Percentiles rank a stretch among this genome's conserved stretches.
These are phyloP conservation scores for Aleiodes sp. DNA, from an alignment of 1,140 invertebrate species.

Conservation along the genomic window DNA sequence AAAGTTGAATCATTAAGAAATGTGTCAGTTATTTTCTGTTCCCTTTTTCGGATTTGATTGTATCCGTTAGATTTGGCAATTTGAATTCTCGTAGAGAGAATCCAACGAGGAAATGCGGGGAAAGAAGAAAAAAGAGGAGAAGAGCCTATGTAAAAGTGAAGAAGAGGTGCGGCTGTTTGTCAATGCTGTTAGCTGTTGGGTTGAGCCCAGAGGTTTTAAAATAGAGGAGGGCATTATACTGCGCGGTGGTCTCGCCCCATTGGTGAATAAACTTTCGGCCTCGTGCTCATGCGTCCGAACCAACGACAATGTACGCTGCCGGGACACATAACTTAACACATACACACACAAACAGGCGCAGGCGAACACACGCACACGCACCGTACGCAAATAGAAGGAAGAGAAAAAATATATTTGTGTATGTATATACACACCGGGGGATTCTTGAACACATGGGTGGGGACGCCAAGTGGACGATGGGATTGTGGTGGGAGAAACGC, in stretches of 20 bases:
- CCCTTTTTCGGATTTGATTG: no score
- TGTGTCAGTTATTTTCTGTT: no score
- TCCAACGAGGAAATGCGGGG: not conserved
- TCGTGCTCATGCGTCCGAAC: constrained; percentile 5
- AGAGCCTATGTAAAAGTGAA: not conserved
- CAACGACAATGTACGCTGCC: constrained; percentile 1
- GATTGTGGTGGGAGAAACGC: constrained; percentile 45
- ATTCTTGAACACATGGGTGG: not conserved
- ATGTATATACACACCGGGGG: not conserved
- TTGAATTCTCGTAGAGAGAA: not conserved
- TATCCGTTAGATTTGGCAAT: not conserved
- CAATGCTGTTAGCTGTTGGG: constrained; percentile 8
- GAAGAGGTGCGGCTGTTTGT: constrained; percentile 30
- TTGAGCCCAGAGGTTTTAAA: not conserved
- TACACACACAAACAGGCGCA: constrained; percentile 38
- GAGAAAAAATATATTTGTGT: constrained; percentile 41
- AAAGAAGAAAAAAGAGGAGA: not conserved
- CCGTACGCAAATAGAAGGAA: constrained; percentile 48
- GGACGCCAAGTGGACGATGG: constrained; percentile 1
- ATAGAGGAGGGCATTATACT: not conserved
- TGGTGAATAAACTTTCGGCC: constrained; percentile 34
- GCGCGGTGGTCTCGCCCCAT: constrained; percentile 7
- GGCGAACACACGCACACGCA: not conserved
- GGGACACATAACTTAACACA: constrained; percentile 39
- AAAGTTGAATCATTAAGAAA: no score